Base-by-base conservation (phyloP, 2,888 invertebrate species). In the Cephus pulcher region DNA sequence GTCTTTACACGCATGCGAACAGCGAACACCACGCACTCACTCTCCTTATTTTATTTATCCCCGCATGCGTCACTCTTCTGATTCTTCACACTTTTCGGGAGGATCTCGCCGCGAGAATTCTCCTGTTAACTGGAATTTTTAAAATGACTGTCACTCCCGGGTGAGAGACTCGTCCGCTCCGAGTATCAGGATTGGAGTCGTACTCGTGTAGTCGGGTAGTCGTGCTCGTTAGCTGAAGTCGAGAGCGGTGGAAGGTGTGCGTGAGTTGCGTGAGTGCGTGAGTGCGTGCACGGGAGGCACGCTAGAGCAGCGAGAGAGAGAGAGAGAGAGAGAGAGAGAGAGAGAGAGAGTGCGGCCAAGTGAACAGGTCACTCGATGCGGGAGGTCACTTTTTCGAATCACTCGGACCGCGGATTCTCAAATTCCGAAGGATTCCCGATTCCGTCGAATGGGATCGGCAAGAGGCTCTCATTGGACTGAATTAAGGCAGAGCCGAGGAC, bases 391-490 rank as follows among this genome's bases (percentile, higher is more conserved):
- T 34, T 35, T 34, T 12, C 34, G 34, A 74, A 33, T 74, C 74
- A 34, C 74, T 74, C 11, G 74, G 78, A 80, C 80, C 80, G 77
- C 81, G 81, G 82, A 80, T 81, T 82, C 11, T 32, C 30, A 70
- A 30, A 79, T 81, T 80, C 79, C 3, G 34, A 11, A 12, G 35
- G 79, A 40, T 40, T 40, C 40, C 40, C 15, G 40, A 40, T 40
- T 75, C 30, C 78, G 78, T 69, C 80, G 82, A 86, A 84, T 85
- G 86, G 87, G 87, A 88, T 88, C 84, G 86, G 86, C 84, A 85
- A 88, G 85, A 86, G 86, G 83, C 85, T 87, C 89, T 88, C 86
- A 89, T 89, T 89, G 87, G 87, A 90, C 89, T 90, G 89, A 89
- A 89, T 88, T 85, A 87, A 89, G 89, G 88, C 89, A 89, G 88